phyloP scores from a whole-genome alignment of 2,888 invertebrate species.

The Drosophila meridiana region DNA sequence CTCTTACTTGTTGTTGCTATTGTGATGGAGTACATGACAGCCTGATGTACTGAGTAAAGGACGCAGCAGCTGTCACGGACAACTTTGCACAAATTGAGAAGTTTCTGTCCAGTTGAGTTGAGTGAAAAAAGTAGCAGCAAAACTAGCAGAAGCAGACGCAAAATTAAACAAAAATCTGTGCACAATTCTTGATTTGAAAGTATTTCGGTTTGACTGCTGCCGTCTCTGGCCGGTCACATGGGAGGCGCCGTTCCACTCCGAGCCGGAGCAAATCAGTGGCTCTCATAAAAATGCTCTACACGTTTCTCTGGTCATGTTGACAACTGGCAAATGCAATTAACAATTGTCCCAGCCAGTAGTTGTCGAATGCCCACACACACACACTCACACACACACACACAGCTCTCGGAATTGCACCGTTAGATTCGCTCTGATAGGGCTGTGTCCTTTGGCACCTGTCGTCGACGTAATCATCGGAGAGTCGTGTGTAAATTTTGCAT shows the following conservation, averaged over 20 bases:
- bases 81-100: constrained; percentile 42
- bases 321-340: constrained; percentile 82
- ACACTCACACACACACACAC: not conserved
- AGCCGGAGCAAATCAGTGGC: not conserved
- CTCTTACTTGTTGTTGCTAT: constrained; percentile 14
- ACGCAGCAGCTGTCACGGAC: constrained; percentile 38
- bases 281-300: constrained; percentile 56
- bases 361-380: constrained; percentile 39
- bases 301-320: constrained; percentile 71
- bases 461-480: constrained; percentile 68
- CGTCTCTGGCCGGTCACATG: constrained; percentile 11
- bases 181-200: constrained; percentile 18
- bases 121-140: not conserved
- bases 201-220: not conserved
- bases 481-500: constrained; percentile 60
- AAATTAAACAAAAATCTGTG: constrained; percentile 21
- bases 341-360: constrained; percentile 72
- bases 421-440: constrained; percentile 63
- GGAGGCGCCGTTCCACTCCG: not conserved
- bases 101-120: constrained; percentile 31
- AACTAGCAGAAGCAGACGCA: constrained; percentile 4
- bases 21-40: constrained; percentile 45
- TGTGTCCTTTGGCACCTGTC: constrained; percentile 80
- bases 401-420: constrained; percentile 49
- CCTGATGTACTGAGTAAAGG: constrained; percentile 37